phyloP scores from a whole-genome alignment of 2,113 vertebrate genomes.

The Coregonus clupeaformis region DNA sequence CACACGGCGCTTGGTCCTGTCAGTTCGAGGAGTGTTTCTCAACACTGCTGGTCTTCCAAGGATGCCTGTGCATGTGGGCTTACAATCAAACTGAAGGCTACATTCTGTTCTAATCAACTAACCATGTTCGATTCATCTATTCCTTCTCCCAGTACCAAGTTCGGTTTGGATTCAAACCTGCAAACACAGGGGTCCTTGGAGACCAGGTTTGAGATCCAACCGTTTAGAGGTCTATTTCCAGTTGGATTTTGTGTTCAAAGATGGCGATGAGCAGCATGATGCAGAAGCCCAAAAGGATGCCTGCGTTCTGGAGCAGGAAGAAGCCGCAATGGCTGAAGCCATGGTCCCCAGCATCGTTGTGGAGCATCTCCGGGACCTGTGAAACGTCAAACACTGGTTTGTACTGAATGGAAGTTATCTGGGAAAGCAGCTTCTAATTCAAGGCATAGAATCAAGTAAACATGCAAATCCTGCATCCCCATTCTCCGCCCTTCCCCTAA shows the following conservation, averaged over 20 bases:
- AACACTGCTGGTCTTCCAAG: neutral
- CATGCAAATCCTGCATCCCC: neutral
- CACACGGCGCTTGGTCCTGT: neutral
- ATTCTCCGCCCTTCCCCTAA: too few relatives aligned
- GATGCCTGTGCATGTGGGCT: neutral
- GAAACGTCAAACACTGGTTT: neutral
- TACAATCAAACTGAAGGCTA: neutral
- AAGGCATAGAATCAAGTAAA: neutral
- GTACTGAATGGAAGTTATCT: neutral
- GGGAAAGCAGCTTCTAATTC: neutral
- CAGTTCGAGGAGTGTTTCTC: neutral
- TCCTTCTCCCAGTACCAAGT: neutral
- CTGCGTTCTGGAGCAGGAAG: constrained; percentile 95
- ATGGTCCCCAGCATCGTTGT: constrained; percentile 93
- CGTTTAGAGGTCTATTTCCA: constrained; percentile 75
- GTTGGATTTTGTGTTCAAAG: constrained; percentile 92
- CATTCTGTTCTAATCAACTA: neutral
- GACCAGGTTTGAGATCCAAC: neutral
- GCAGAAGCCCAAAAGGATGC: constrained; percentile 92
- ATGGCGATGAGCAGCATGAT: constrained; percentile 96
- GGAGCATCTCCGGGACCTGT: constrained; percentile 97
- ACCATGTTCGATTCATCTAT: neutral
- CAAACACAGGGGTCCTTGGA: neutral
- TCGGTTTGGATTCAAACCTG: neutral
- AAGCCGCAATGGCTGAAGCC: constrained; percentile 95